Evolutionary conservation across 2,113 vertebrate species (phyloP).

Genomic region (Ifrita kowaldi): DNA sequence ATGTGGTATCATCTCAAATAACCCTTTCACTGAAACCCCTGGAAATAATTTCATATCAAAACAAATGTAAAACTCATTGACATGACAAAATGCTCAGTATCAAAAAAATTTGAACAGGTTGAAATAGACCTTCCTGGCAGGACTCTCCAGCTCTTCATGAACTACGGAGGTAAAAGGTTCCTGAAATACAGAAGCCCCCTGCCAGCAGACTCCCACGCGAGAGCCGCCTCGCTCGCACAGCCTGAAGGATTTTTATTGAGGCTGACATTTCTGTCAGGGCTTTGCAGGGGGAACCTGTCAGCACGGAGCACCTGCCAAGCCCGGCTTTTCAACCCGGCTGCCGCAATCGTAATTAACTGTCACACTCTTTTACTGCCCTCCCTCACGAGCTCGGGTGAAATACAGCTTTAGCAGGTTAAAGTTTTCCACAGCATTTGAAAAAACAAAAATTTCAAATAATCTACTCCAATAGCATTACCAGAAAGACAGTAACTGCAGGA

Average conservation of each 20-base stretch:
- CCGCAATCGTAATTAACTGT: constrained; percentile 6
- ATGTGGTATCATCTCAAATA: not conserved
- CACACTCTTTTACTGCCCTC: constrained; percentile 43
- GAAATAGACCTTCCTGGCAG: not conserved
- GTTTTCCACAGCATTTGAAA: not conserved
- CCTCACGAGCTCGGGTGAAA: not conserved
- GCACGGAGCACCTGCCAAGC: constrained; percentile 59
- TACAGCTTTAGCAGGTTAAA: not conserved
- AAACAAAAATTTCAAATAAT: not conserved
- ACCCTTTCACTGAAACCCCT: not conserved
- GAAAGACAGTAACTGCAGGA: not conserved
- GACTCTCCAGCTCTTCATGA: not conserved
- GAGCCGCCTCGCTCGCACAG: not conserved
- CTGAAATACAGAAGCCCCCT: not conserved
- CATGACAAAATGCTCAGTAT: not conserved
- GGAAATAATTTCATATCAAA: constrained; percentile 5
- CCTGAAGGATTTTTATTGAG: constrained; percentile 54
- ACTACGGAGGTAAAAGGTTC: not conserved
- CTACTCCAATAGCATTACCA: not conserved
- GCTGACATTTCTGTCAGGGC: constrained; percentile 38
- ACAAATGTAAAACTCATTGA: constrained; percentile 20
- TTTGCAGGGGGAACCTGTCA: constrained; percentile 50
- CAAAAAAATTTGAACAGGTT: not conserved
- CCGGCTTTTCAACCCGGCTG: not conserved
- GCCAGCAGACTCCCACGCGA: not conserved